Percentiles rank a stretch among this genome's conserved stretches.
Conservation (phyloP, 2,888 invertebrate species). For the Odontocerum albicorne region DNA sequence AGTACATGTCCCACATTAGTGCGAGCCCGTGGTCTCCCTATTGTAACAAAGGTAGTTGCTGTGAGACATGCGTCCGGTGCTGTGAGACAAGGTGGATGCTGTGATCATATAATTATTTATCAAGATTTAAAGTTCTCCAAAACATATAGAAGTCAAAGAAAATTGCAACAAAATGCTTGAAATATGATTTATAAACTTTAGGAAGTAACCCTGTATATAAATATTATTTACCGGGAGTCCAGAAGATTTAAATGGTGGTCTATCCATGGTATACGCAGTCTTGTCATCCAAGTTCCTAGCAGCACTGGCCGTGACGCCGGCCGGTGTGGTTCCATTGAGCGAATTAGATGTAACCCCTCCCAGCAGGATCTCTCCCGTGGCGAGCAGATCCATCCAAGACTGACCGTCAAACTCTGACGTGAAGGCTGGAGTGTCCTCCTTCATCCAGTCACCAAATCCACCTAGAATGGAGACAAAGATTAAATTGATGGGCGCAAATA, state of each 20-base stretch:
- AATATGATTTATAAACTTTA: too few relatives aligned
- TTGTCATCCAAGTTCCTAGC: neutral
- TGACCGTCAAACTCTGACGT: constrained; percentile 51
- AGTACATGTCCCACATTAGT: too few relatives aligned
- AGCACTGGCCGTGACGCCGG: neutral
- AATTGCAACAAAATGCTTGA: too few relatives aligned
- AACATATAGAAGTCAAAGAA: too few relatives aligned
- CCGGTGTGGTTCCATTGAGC: neutral
- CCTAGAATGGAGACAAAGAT: constrained; percentile 39
- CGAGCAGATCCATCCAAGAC: constrained; percentile 55
- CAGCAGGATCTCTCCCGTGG: constrained; percentile 49
- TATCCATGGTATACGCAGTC: constrained; percentile 3
- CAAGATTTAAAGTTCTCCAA: too few relatives aligned
- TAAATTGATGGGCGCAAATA: too few relatives aligned
- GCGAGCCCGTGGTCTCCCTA: too few relatives aligned
- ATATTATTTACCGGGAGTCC: neutral
- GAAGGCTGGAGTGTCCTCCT: constrained; percentile 56
- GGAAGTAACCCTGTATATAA: too few relatives aligned
- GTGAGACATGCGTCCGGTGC: too few relatives aligned
- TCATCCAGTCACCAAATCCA: constrained; percentile 55
- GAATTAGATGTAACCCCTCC: constrained; percentile 43
- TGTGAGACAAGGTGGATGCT: too few relatives aligned
- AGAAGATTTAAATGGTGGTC: neutral
- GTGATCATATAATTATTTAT: too few relatives aligned
- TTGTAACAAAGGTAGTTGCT: too few relatives aligned